Conservation (phyloP, 2,797 vertebrate genomes). For the Hyperoplus lanceolatus region DNA sequence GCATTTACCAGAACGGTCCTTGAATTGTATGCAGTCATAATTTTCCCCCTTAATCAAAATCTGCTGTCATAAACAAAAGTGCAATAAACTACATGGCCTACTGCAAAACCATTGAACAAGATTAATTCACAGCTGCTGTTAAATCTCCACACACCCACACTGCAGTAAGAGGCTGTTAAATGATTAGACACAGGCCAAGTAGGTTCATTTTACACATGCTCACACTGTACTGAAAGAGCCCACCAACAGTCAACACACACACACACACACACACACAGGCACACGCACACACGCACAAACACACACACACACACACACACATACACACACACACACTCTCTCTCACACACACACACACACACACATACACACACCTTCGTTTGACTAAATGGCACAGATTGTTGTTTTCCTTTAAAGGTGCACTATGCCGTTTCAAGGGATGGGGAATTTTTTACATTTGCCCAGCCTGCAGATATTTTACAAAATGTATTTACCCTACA, state of each 20-base stretch:
- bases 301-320: no score
- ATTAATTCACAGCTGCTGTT: constrained; percentile 43
- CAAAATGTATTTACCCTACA: no score
- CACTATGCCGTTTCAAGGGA: no score
- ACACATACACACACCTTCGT: background rate
- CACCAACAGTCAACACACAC: constrained; percentile 14
- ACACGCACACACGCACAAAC: no score
- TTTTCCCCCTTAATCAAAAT: constrained; percentile 57
- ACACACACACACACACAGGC: background rate
- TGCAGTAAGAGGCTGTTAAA: constrained; percentile 54
- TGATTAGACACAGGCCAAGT: constrained; percentile 48
- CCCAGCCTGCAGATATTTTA: no score
- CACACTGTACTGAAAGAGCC: constrained; percentile 36
- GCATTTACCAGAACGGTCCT: constrained; percentile 33
- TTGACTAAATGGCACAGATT: background rate
- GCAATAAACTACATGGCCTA: constrained; percentile 51
- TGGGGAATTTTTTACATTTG: no score
- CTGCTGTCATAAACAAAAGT: constrained; percentile 56
- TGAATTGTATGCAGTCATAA: constrained; percentile 22
- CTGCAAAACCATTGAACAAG: constrained; percentile 36
- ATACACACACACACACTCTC: no score
- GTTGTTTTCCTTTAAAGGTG: no score
- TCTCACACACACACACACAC: no score
- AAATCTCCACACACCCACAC: constrained; percentile 62
- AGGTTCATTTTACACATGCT: constrained; percentile 42